These are phyloP conservation scores for Xestia sexstrigata DNA, from an alignment of 2,888 invertebrate genomes.

Conservation along the genomic window DNA sequence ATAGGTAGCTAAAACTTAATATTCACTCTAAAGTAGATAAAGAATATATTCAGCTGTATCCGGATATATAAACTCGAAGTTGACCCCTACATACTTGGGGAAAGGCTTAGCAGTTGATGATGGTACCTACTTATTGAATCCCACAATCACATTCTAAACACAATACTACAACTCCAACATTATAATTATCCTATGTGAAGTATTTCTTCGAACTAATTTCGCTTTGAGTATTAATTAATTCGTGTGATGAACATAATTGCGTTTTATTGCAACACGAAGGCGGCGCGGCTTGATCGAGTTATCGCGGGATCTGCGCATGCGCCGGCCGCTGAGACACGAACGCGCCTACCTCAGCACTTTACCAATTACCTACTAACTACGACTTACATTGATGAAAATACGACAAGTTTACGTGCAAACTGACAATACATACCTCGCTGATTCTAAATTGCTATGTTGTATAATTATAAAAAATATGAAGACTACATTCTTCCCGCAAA, in stretches of 20 bases:
- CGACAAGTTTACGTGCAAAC: slow-evolving; percentile 40
- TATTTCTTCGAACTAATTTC: slow-evolving; percentile 71
- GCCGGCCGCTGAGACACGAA: slow-evolving; percentile 60
- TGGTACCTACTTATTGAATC: background rate
- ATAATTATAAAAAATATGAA: background rate
- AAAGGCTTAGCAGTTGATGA: background rate
- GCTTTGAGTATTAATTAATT: slow-evolving; percentile 71
- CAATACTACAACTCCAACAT: background rate
- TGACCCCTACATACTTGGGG: background rate
- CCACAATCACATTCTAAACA: slow-evolving; percentile 6
- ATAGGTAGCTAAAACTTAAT: background rate
- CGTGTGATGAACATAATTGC: slow-evolving; percentile 75
- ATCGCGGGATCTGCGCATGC: slow-evolving; percentile 71
- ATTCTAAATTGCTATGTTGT: slow-evolving; percentile 35
- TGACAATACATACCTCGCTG: slow-evolving; percentile 12
- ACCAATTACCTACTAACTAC: slow-evolving; percentile 68
- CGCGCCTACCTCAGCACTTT: slow-evolving; percentile 65
- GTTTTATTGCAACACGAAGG: slow-evolving; percentile 75
- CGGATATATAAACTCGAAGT: background rate
- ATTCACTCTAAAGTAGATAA: background rate
- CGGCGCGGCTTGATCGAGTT: slow-evolving; percentile 71
- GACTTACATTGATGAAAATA: slow-evolving; percentile 56
- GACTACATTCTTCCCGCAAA: slow-evolving; percentile 32
- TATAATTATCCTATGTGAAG: slow-evolving; percentile 34
- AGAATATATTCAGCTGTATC: background rate